phyloP scores from a whole-genome alignment of 2,888 invertebrate species.

The Neoaliturus tenellus region DNA sequence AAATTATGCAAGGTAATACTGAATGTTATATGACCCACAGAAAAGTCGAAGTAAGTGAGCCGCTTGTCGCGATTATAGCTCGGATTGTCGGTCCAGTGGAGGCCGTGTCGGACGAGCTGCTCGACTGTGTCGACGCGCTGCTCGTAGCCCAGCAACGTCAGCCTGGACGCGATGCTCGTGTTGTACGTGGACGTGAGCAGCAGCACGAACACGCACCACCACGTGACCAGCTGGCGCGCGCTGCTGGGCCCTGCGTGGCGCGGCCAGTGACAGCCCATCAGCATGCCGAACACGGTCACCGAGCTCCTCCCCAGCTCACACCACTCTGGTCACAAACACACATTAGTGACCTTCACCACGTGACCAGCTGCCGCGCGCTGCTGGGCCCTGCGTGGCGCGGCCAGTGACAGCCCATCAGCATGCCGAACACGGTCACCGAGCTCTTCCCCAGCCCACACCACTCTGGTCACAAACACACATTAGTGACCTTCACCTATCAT shows the following conservation, averaged over 20 bases:
- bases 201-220: slow-evolving; percentile 22
- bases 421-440: not conserved
- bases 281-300: not conserved
- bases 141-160: slow-evolving; percentile 10
- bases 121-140: not conserved
- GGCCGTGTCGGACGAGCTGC: not conserved
- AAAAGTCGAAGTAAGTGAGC: not conserved
- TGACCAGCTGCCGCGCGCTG: not conserved
- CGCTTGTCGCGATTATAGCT: not conserved
- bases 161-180: slow-evolving; percentile 15
- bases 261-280: not conserved
- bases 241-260: not conserved
- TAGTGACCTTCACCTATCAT: not conserved
- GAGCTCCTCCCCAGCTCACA: not conserved
- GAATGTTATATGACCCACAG: too few species aligned
- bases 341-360: not conserved
- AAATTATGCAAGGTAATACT: too few species aligned
- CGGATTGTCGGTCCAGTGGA: slow-evolving; percentile 6
- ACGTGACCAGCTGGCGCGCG: not conserved
- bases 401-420: not conserved
- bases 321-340: slow-evolving; percentile 21
- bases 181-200: slow-evolving; percentile 1
- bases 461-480: not conserved
- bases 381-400: not conserved
- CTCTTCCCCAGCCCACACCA: not conserved